These are phyloP conservation scores for Blastobasis adustella DNA, from an alignment of 2,888 invertebrate species.

Conservation along the genomic window DNA sequence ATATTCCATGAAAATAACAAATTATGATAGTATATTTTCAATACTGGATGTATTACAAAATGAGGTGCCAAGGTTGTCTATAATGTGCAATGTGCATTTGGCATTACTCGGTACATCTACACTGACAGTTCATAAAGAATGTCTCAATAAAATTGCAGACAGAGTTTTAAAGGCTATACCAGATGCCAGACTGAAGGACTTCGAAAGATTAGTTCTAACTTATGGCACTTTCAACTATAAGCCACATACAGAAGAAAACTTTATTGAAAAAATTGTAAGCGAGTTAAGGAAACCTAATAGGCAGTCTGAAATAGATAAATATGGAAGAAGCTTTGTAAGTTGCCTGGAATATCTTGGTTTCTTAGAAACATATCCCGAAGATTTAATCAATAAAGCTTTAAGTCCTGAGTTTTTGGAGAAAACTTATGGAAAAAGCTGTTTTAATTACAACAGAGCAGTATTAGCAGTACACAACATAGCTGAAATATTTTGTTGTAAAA, in stretches of 20 bases:
- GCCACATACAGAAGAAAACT: slow-evolving; percentile 54
- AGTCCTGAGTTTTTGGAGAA: slow-evolving; percentile 71
- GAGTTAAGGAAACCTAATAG: slow-evolving; percentile 72
- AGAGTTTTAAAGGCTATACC: slow-evolving; percentile 64
- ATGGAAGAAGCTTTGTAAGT: slow-evolving; percentile 76
- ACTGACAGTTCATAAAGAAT: slow-evolving; percentile 46
- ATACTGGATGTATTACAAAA: slow-evolving; percentile 70
- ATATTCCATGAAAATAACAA: slow-evolving; percentile 66
- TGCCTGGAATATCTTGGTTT: slow-evolving; percentile 77
- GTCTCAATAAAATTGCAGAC: slow-evolving; percentile 60
- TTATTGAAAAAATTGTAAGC: slow-evolving; percentile 49
- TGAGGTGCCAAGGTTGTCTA: slow-evolving; percentile 75
- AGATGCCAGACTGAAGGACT: slow-evolving; percentile 79
- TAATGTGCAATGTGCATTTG: slow-evolving; percentile 78
- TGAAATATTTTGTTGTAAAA: slow-evolving; percentile 76
- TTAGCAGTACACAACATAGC: slow-evolving; percentile 77
- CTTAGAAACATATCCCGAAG: slow-evolving; percentile 70
- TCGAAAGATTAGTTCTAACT: slow-evolving; percentile 80
- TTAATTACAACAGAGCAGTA: slow-evolving; percentile 73
- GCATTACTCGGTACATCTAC: slow-evolving; percentile 75
- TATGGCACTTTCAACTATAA: slow-evolving; percentile 77
- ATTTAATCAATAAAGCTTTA: slow-evolving; percentile 75
- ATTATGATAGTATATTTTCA: slow-evolving; percentile 57
- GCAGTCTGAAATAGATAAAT: slow-evolving; percentile 67
- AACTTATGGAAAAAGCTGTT: slow-evolving; percentile 66